Base-by-base conservation (phyloP, 2,113 vertebrate genomes). In the Stegostoma tigrinum region DNA sequence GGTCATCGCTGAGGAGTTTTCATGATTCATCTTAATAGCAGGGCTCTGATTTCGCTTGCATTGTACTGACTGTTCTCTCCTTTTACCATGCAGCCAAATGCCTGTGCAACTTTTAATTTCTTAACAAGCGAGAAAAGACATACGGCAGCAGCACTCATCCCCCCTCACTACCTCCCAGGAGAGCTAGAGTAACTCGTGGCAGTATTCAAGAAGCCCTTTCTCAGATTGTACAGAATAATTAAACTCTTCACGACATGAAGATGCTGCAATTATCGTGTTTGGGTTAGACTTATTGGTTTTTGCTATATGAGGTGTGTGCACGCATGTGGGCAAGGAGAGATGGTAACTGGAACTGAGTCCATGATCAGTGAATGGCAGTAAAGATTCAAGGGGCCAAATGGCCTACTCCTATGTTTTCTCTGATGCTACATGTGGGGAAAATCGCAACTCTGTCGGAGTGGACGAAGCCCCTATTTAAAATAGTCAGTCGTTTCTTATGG, bases 81-180 rank as follows among this genome's bases (percentile, higher is more conserved):
- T 96, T 96, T 96, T 0, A 96, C 96, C 12, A 96, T 96, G 14
- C 97, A 99, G 99, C 97, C 98, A 0, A 99, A 99, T 0, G 99
- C 99, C 0, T 99, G 99, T 10, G 99, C 99, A 38, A 99, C 99
- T 0, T 99, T 99, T 97, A 99, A 99, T 97, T 99, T 99, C 97
- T 97, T 99, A 93, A 96, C 94, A 0, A 98, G 97, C 1, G 99
- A 99, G 96, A 96, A 97, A 17, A 98, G 99, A 0, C 0, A 98
- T 2, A 96, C 97, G 0, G 99, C 98, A 3, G 99, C 99, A 1
- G 99, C 97, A 27, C 98, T 99, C 67, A 99, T 99, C 78, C 99
- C 99, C 3, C 98, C 98, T 0, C 96, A 6, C 8, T 19, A 68
- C 48, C 24, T 93, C n/a, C 4, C 42, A 5, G 19, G 12, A 3